phyloP scores from a whole-genome alignment of 2,113 vertebrate species.

The Cochlearius cochlearius region DNA sequence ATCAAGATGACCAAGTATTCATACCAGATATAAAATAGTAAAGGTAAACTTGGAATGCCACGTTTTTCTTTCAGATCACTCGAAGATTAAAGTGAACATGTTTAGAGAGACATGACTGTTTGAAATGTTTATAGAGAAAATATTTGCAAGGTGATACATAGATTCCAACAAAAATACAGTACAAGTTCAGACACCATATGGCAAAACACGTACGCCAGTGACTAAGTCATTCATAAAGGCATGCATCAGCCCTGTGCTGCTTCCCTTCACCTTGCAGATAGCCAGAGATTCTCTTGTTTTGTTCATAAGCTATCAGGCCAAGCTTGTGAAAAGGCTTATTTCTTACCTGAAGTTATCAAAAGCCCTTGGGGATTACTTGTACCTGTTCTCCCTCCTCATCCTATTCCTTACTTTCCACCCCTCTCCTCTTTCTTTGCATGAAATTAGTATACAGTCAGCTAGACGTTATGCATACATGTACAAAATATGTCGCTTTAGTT shows the following conservation, averaged over 20 bases:
- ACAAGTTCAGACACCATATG: constrained; percentile 65
- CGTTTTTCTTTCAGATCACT: constrained; percentile 54
- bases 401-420: background rate
- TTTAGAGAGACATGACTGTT: constrained; percentile 65
- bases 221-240: constrained; percentile 56
- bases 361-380: background rate
- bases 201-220: constrained; percentile 28
- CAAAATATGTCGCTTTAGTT: background rate
- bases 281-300: background rate
- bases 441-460: background rate
- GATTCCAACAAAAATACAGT: constrained; percentile 68
- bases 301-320: background rate
- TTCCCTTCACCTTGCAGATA: constrained; percentile 29
- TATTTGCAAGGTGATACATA: constrained; percentile 63
- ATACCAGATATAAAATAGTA: background rate
- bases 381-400: background rate
- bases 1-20: constrained; percentile 16
- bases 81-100: constrained; percentile 63
- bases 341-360: background rate
- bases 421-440: background rate
- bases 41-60: constrained; percentile 38
- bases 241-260: background rate
- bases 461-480: background rate
- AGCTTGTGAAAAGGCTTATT: background rate
- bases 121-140: constrained; percentile 77